Percentiles rank a stretch among this genome's conserved stretches.
These are phyloP conservation scores for Planococcus citri DNA, from an alignment of 1,140 invertebrate species.

Conservation along the genomic window DNA sequence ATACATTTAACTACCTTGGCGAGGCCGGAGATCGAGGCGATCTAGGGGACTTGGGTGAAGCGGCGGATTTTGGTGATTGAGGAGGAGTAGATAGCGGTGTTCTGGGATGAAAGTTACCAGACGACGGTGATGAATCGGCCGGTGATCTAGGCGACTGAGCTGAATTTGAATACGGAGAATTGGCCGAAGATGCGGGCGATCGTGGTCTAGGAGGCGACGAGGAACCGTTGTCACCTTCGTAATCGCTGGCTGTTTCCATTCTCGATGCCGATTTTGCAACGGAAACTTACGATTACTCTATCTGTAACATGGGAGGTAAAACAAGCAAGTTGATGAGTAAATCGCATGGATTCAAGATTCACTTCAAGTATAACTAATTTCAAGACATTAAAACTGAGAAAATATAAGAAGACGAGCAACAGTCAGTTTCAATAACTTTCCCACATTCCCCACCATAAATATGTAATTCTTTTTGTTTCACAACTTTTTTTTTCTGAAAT, in stretches of 20 bases:
- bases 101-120: background rate
- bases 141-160: background rate
- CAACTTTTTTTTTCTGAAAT: no score
- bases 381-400: no score
- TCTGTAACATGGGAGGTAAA: no score
- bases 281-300: no score
- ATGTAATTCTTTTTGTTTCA: no score
- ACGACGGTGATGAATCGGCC: background rate
- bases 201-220: constrained; percentile 2
- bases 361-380: no score
- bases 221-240: background rate
- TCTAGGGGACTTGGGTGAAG: background rate
- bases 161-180: background rate
- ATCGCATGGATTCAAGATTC: no score
- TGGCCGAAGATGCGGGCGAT: background rate
- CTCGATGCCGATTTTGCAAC: no score
- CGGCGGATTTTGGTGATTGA: background rate
- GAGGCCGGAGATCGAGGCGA: background rate
- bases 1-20: background rate
- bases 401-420: no score
- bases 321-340: no score
- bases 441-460: no score
- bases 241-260: background rate
- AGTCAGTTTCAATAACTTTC: no score
- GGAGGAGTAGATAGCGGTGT: background rate